Percentiles rank a stretch among this genome's conserved stretches.
Evolutionary conservation across 2,888 invertebrate genomes (phyloP).

Genomic region (Sipha maydis): DNA sequence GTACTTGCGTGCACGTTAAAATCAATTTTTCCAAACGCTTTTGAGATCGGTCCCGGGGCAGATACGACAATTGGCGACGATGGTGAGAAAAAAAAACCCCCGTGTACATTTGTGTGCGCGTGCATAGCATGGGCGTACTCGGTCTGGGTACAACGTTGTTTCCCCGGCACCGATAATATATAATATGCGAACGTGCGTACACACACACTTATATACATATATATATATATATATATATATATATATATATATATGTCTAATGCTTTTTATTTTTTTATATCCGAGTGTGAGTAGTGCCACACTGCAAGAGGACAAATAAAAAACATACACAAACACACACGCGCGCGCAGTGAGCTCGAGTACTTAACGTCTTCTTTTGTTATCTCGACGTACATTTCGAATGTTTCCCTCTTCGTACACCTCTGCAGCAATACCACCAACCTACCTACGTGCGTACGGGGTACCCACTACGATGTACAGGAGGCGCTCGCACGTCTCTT

Average conservation of each 20-base stretch:
- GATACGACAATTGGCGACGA: background rate
- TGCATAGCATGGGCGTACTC: background rate
- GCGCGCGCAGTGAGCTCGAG: background rate
- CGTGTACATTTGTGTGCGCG: background rate
- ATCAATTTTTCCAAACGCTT: conserved; percentile 26
- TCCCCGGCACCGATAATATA: conserved; percentile 20
- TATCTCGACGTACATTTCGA: conserved; percentile 40
- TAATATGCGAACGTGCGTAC: background rate
- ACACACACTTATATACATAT: too few relatives aligned
- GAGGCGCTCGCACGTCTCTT: conserved; percentile 19
- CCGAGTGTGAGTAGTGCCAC: background rate
- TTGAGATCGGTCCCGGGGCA: background rate
- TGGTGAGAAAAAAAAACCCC: background rate
- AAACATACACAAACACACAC: background rate
- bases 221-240: too few relatives aligned
- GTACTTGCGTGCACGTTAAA: background rate
- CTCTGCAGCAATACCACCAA: background rate
- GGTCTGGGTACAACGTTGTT: background rate
- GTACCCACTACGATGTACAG: background rate
- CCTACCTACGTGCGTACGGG: background rate
- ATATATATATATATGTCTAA: background rate
- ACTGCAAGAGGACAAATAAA: background rate
- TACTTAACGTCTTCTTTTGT: conserved; percentile 55
- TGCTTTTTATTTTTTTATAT: conserved; percentile 14
- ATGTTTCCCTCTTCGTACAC: background rate